Base-by-base conservation (phyloP, 2,888 invertebrate genomes). In the Eustalomyia histrio region DNA sequence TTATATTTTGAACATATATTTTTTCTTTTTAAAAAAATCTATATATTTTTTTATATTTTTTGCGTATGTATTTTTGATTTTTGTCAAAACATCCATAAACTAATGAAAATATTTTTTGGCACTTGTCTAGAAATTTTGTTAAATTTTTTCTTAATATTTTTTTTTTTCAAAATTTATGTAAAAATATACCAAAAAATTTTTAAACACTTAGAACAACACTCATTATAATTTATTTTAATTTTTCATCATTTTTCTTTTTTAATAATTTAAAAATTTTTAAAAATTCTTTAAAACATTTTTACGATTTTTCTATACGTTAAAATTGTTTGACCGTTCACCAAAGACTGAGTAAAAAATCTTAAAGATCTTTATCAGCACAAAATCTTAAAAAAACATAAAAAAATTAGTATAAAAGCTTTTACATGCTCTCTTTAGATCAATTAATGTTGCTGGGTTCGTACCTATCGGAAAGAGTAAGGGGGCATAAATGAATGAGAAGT, bases 321-420 rank as follows among this genome's bases (percentile, higher is more conserved):
- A 52, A 43, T 58, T 58, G 52, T 33, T 64, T 33, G 64, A 74
- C 68, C 74, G 74, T 53, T 16, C 52, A 58, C 58, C 58, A 24
- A 64, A 79, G 79, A 79, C 79, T 79, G 69, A 63, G 18, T 43
- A 63, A 18, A 63, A 47, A 24, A 57, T 57, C 57, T 57, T 16
- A 47, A 63, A 47, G 63, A 47, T 63, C 47, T 47, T 43, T 10
- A 18, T 14, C 68, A 18, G 7, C 1, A 21, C 14, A 68, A 47
- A 10, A 43, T 29, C 50, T 63, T 10, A 21, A 67, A 43, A 61
- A 55, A 47, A 55, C 60, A 60, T 57, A 50, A 68, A 67, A 68
- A 47, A 47, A 47, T 47, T n/a, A n/a, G 43, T n/a, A 47, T 47
- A 47, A 47, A 47, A 47, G 43, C 43, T 47, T 47, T 47, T 47